These are phyloP conservation scores for Antedon mediterranea DNA, from an alignment of 53 echinoderm and acorn worm species.

Conservation along the genomic window DNA sequence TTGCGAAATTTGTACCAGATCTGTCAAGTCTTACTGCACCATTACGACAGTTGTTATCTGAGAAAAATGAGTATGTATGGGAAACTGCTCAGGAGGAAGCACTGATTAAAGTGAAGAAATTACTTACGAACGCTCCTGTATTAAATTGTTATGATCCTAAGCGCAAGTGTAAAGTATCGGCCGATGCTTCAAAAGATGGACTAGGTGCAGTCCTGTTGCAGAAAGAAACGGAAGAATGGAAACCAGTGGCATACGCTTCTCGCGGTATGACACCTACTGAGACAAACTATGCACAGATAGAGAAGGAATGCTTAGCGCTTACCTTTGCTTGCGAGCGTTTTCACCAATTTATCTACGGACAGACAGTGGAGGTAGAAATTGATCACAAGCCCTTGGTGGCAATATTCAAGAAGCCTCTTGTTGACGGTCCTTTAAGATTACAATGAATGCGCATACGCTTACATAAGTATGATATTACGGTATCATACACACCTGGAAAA, in stretches of 20 bases:
- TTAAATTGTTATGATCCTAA: slow-evolving; percentile 22
- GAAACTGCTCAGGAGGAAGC: slow-evolving; percentile 11
- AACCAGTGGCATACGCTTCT: not conserved
- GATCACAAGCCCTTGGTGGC: not conserved
- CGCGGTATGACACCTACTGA: not conserved
- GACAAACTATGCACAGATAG: not conserved
- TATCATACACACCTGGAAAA: slow-evolving; percentile 30
- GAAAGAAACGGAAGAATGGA: not conserved
- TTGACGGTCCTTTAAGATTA: not conserved
- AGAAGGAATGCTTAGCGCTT: not conserved
- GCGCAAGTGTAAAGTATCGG: slow-evolving; percentile 13
- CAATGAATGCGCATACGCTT: slow-evolving; percentile 4
- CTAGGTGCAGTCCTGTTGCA: slow-evolving; percentile 35
- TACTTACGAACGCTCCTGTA: slow-evolving; percentile 27
- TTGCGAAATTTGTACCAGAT: slow-evolving; percentile 39
- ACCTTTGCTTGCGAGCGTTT: not conserved
- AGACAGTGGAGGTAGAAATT: not conserved
- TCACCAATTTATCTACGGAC: not conserved
- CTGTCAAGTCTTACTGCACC: slow-evolving; percentile 17
- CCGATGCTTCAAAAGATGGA: slow-evolving; percentile 42
- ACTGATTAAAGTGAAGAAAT: slow-evolving; percentile 16
- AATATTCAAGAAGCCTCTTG: not conserved
- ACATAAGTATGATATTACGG: slow-evolving; percentile 20
- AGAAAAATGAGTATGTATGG: slow-evolving; percentile 33
- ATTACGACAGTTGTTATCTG: slow-evolving; percentile 20